A percentile compares a stretch with the other conserved stretches of the same genome.
phyloP scores from a whole-genome alignment of 2,797 vertebrate species.

The Sebastes miniatus region DNA sequence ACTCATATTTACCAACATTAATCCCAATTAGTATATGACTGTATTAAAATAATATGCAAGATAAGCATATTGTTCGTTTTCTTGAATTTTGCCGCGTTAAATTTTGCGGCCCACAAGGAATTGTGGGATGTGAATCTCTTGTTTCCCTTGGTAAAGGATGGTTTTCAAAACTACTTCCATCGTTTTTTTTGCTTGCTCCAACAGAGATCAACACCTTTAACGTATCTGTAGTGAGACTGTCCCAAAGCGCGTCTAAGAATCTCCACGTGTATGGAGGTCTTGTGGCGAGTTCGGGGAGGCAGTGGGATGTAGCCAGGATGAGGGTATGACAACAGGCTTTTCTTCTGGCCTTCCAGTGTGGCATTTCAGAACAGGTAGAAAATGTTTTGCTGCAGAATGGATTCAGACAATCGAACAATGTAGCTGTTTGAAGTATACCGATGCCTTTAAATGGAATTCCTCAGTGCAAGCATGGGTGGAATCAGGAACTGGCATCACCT shows the following conservation, averaged over 20 bases:
- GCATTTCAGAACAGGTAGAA: not conserved
- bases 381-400: not conserved
- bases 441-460: not conserved
- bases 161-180: too few species aligned
- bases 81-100: too few species aligned
- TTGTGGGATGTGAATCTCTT: too few species aligned
- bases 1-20: too few species aligned
- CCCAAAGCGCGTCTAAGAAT: not conserved
- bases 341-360: not conserved
- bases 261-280: not conserved
- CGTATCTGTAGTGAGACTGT: not conserved
- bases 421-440: not conserved
- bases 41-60: too few species aligned
- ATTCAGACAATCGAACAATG: not conserved
- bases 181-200: not conserved
- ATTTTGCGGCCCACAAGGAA: too few species aligned
- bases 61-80: too few species aligned
- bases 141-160: too few species aligned
- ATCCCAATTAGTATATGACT: too few species aligned
- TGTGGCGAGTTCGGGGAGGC: accelerated
- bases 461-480: not conserved
- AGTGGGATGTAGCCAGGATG: not conserved
- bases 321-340: not conserved
- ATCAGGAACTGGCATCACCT: not conserved
- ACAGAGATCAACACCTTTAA: not conserved